Evolutionary conservation across 2,888 invertebrate species (phyloP).

Genomic region (Escarpia spicata): DNA sequence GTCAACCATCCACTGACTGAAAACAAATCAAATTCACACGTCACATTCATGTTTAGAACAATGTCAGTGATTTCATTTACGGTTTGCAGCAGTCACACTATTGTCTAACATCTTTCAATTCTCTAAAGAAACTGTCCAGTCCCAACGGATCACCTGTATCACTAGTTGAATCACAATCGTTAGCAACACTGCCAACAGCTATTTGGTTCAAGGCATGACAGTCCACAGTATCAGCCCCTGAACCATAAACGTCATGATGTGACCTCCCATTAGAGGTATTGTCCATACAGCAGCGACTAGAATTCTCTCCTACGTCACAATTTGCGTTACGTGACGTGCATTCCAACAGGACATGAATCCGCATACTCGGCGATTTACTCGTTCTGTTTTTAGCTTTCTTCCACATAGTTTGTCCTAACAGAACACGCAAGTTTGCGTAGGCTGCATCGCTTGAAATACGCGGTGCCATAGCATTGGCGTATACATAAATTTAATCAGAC

Average conservation of each 20-base stretch:
- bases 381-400: not conserved
- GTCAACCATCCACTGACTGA: slow-evolving; percentile 6
- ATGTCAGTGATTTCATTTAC: not conserved
- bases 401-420: not conserved
- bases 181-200: not conserved
- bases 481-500: not conserved
- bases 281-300: not conserved
- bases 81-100: not conserved
- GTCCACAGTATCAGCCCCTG: not conserved
- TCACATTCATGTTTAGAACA: not conserved
- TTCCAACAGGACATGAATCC: slow-evolving; percentile 8
- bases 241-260: not conserved
- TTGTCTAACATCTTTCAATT: not conserved
- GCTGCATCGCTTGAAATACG: not conserved
- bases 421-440: not conserved
- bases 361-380: slow-evolving; percentile 1
- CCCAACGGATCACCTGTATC: not conserved
- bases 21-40: not conserved
- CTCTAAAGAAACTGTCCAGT: slow-evolving; percentile 13
- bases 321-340: not conserved
- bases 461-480: not conserved
- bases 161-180: not conserved
- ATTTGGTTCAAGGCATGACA: not conserved
- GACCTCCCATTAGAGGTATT: not conserved
- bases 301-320: not conserved